Conservation (phyloP, 1,140 invertebrate genomes). For the Archivesica marissinica region DNA sequence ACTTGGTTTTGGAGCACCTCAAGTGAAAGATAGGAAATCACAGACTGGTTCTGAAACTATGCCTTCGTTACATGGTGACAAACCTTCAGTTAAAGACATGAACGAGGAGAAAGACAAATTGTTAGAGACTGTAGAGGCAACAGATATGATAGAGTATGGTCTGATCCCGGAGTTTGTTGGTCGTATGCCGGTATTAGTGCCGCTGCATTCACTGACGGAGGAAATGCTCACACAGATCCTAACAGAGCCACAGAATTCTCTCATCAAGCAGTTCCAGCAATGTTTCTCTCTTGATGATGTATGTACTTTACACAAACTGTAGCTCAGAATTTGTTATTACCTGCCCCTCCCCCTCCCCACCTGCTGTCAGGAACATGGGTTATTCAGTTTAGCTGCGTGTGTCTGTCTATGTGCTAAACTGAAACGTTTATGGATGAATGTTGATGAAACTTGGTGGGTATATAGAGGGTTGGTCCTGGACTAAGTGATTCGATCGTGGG, state of each 20-base stretch:
- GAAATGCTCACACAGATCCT: conserved; percentile 97
- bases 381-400: no score
- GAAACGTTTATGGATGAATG: no score
- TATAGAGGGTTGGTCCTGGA: no score
- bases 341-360: no score
- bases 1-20: conserved; percentile 53
- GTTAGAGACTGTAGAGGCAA: conserved; percentile 94
- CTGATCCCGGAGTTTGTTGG: conserved; percentile 95
- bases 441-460: no score
- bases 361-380: no score
- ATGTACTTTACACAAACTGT: neutral
- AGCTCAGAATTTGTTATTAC: no score
- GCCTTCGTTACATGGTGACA: neutral
- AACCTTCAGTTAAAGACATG: conserved; percentile 54
- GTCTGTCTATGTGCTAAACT: no score
- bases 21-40: neutral
- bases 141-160: conserved; percentile 98
- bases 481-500: no score
- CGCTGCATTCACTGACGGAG: conserved; percentile 97
- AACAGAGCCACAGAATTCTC: conserved; percentile 98
- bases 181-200: conserved; percentile 93
- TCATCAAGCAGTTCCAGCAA: conserved; percentile 93
- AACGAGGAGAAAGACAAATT: conserved; percentile 88
- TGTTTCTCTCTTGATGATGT: conserved; percentile 91
- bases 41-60: neutral